Evolutionary conservation across 2,113 vertebrate genomes (phyloP).

Genomic region (Poecile atricapillus): DNA sequence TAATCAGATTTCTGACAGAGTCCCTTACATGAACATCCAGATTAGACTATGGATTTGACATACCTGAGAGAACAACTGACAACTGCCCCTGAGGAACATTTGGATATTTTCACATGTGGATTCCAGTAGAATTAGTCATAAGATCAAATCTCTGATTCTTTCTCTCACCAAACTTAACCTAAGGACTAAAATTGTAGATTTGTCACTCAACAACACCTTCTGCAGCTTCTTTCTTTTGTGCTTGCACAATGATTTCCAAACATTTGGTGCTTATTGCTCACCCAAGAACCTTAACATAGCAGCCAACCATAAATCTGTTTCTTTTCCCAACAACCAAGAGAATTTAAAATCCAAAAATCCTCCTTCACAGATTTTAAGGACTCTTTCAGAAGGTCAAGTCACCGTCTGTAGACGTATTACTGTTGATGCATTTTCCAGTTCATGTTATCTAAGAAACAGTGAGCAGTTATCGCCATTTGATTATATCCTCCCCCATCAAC

Average conservation of each 20-base stretch:
- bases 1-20: neutral
- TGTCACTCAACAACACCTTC: neutral
- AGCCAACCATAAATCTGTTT: neutral
- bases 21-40: neutral
- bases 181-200: neutral
- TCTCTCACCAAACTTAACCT: neutral
- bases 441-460: neutral
- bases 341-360: neutral
- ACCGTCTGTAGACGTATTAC: neutral
- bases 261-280: neutral
- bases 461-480: neutral
- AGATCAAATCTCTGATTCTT: conserved; percentile 31
- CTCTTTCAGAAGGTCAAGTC: neutral
- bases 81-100: neutral
- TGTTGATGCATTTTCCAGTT: neutral
- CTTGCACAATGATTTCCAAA: neutral
- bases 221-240: neutral
- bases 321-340: neutral
- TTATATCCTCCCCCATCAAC: neutral
- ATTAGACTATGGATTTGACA: neutral
- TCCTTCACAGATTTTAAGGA: neutral
- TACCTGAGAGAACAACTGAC: conserved; percentile 28
- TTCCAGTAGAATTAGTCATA: conserved; percentile 56
- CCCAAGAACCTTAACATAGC: neutral
- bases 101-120: conserved; percentile 51